These are phyloP conservation scores for Heliornis fulica DNA, from an alignment of 2,113 vertebrate species.

Conservation along the genomic window DNA sequence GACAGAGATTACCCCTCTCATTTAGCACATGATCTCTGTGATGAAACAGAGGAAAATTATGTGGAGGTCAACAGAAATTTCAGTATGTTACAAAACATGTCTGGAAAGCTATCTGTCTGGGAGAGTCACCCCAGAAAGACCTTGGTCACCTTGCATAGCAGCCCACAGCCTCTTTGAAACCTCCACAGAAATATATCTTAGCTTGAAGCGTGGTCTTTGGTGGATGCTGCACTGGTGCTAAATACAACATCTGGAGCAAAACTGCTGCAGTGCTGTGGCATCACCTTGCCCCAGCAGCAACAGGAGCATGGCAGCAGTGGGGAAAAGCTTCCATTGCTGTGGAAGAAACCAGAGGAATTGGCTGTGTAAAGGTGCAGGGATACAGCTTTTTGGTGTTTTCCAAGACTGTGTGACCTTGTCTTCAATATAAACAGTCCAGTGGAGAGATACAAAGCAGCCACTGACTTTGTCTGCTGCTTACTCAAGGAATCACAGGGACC, in stretches of 20 bases:
- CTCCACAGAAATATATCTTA: background rate
- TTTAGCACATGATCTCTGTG: background rate
- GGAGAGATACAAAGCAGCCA: background rate
- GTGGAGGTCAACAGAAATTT: background rate
- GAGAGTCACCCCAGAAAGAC: background rate
- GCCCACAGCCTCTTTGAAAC: background rate
- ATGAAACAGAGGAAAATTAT: background rate
- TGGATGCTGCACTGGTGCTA: rapidly evolving
- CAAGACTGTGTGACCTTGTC: background rate
- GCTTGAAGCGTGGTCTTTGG: background rate
- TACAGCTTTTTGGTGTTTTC: background rate
- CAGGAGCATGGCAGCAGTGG: rapidly evolving
- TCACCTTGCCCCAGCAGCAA: background rate
- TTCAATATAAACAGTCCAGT: background rate
- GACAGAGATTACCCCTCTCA: too few relatives aligned
- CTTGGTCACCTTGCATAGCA: background rate
- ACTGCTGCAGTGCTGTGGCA: background rate
- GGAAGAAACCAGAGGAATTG: background rate
- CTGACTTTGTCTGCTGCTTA: background rate
- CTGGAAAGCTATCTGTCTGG: background rate
- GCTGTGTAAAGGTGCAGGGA: background rate
- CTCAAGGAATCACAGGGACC: background rate
- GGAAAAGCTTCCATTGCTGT: background rate
- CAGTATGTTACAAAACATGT: background rate
- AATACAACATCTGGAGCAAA: background rate